A percentile compares a stretch with the other conserved stretches of the same genome.
phyloP scores from a whole-genome alignment of 2,113 vertebrate species.

The Strix aluco region DNA sequence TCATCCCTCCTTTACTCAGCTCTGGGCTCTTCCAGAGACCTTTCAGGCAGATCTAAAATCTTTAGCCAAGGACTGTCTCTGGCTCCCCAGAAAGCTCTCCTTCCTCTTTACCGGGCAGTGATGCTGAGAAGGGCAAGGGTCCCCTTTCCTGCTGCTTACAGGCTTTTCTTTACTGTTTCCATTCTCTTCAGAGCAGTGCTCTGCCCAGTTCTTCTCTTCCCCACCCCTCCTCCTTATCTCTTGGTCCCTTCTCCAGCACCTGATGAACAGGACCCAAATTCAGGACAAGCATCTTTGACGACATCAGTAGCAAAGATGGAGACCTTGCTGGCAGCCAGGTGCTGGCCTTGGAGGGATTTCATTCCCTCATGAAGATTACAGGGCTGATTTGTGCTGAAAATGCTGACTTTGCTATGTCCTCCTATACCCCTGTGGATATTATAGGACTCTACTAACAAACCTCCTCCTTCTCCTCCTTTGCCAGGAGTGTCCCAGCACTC shows the following conservation, averaged over 20 bases:
- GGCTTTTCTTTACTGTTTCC: not conserved
- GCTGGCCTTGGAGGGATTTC: not conserved
- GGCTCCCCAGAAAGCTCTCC: not conserved
- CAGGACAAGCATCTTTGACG: not conserved
- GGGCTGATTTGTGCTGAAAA: not conserved
- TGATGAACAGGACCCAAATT: not conserved
- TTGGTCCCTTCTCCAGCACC: not conserved
- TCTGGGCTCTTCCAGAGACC: not conserved
- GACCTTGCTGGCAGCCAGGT: not conserved
- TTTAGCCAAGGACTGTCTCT: not conserved
- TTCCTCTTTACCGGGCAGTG: not conserved
- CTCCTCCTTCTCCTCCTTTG: not conserved
- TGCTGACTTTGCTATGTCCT: not conserved
- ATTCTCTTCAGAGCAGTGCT: accelerated
- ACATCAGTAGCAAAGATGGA: not conserved
- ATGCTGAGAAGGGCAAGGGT: not conserved
- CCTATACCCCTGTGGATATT: not conserved
- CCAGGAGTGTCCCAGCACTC: accelerated
- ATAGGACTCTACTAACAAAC: not conserved
- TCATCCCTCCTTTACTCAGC: not conserved
- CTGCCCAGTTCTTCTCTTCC: not conserved
- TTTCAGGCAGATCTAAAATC: not conserved
- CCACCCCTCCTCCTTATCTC: not conserved
- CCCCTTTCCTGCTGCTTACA: not conserved
- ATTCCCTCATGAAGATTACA: not conserved